Percentiles rank a stretch among this genome's conserved stretches.
These are phyloP conservation scores for Gavialis gangeticus DNA, from an alignment of 2,113 vertebrate species.

Conservation along the genomic window DNA sequence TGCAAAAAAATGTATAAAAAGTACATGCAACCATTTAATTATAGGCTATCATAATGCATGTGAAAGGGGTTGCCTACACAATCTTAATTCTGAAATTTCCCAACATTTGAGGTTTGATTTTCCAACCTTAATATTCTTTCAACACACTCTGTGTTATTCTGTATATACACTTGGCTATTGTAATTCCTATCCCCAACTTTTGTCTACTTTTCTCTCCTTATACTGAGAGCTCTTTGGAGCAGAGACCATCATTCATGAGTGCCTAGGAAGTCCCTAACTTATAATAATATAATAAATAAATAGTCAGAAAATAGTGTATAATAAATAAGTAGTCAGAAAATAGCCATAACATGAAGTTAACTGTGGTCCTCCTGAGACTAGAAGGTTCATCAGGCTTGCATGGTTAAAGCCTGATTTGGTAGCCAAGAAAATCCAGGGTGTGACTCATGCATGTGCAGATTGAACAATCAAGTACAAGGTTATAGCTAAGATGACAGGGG, in stretches of 20 bases:
- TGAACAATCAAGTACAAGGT: too few relatives aligned
- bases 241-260: conserved; percentile 7
- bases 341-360: too few relatives aligned
- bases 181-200: neutral
- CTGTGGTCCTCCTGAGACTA: too few relatives aligned
- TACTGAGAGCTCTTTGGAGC: conserved; percentile 34
- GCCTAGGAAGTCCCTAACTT: conserved; percentile 41
- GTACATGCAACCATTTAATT: neutral
- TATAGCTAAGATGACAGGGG: too few relatives aligned
- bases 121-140: neutral
- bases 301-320: neutral
- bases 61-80: too few relatives aligned
- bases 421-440: too few relatives aligned
- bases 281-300: neutral
- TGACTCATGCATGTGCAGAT: too few relatives aligned
- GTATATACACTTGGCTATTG: neutral
- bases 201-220: neutral
- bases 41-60: neutral
- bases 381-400: too few relatives aligned
- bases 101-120: neutral
- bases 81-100: neutral
- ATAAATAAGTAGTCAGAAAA: too few relatives aligned
- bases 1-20: neutral
- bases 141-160: neutral
- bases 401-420: too few relatives aligned